Conservation (phyloP, 2,888 invertebrate species). For the Aethes cnicana region DNA sequence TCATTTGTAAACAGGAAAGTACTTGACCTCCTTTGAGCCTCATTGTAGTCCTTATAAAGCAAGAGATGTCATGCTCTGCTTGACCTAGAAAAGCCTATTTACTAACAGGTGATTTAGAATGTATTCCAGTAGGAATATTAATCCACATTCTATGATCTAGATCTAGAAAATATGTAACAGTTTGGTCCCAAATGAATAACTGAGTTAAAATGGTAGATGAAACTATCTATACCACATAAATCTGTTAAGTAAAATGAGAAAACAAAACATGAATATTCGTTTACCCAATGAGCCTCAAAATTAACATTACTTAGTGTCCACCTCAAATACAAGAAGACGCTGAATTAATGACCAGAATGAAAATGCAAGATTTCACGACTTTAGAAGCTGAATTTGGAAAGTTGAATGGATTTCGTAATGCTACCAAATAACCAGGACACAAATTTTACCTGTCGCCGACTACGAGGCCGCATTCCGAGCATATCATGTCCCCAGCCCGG, state of each 20-base stretch:
- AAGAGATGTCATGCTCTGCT: too few relatives aligned
- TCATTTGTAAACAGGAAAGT: too few relatives aligned
- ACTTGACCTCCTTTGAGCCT: too few relatives aligned
- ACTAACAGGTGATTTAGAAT: too few relatives aligned
- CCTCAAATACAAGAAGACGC: slow-evolving; percentile 54
- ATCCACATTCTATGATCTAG: too few relatives aligned
- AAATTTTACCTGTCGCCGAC: slow-evolving; percentile 96
- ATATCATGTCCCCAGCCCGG: slow-evolving; percentile 99
- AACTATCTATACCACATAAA: too few relatives aligned
- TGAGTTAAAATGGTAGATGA: too few relatives aligned
- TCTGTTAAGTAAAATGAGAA: slow-evolving; percentile 32
- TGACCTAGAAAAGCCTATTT: too few relatives aligned
- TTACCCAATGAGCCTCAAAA: slow-evolving; percentile 38
- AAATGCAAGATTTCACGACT: slow-evolving; percentile 11
- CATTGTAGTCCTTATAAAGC: too few relatives aligned
- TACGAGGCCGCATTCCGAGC: slow-evolving; percentile 99
- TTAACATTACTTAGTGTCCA: slow-evolving; percentile 32
- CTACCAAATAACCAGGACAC: slow-evolving; percentile 44
- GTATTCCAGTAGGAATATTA: too few relatives aligned
- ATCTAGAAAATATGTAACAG: too few relatives aligned
- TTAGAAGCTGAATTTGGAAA: slow-evolving; percentile 41
- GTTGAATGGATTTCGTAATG: slow-evolving; percentile 52
- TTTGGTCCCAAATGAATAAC: too few relatives aligned
- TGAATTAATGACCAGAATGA: slow-evolving; percentile 38
- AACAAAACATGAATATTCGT: slow-evolving; percentile 18